phyloP scores from a whole-genome alignment of 2,888 invertebrate species.

The Scotopteryx bipunctaria region DNA sequence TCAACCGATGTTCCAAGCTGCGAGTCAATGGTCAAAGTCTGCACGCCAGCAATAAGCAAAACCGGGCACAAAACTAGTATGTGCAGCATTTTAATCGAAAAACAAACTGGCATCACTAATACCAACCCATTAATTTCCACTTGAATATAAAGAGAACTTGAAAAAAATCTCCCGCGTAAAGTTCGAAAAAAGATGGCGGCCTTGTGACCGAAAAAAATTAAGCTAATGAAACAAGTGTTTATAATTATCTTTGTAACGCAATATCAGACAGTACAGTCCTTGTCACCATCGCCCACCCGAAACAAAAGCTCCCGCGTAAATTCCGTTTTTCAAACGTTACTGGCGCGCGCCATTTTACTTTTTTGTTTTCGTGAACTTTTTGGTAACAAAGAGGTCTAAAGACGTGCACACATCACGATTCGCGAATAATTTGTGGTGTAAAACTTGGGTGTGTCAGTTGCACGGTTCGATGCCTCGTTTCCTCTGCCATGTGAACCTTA shows the following conservation, averaged over 20 bases:
- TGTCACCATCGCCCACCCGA: too few relatives aligned
- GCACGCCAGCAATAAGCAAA: conserved; percentile 65
- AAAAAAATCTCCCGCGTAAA: too few relatives aligned
- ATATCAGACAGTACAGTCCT: too few relatives aligned
- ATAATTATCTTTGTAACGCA: too few relatives aligned
- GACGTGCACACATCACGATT: conserved; percentile 68
- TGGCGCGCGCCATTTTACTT: conserved; percentile 6
- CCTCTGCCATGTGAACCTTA: conserved; percentile 69
- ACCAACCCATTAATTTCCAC: too few relatives aligned
- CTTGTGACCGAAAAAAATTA: too few relatives aligned
- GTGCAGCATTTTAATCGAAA: conserved; percentile 64
- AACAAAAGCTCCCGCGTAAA: conserved; percentile 16
- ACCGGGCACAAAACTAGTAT: conserved; percentile 68
- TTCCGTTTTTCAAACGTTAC: conserved; percentile 5
- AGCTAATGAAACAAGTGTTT: too few relatives aligned
- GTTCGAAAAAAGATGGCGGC: too few relatives aligned
- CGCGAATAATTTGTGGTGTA: conserved; percentile 73
- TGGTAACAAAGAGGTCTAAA: conserved; percentile 36
- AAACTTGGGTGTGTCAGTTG: conserved; percentile 66
- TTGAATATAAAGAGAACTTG: too few relatives aligned
- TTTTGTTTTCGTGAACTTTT: not conserved
- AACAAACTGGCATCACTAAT: conserved; percentile 46
- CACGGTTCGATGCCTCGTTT: conserved; percentile 65
- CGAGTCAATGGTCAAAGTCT: conserved; percentile 73
- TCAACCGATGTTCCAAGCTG: conserved; percentile 75